Evolutionary conservation across 2,888 invertebrate species (phyloP), one percentile per base, ranked within the genome.

Genomic region (Meghimatium bilineatum): DNA sequence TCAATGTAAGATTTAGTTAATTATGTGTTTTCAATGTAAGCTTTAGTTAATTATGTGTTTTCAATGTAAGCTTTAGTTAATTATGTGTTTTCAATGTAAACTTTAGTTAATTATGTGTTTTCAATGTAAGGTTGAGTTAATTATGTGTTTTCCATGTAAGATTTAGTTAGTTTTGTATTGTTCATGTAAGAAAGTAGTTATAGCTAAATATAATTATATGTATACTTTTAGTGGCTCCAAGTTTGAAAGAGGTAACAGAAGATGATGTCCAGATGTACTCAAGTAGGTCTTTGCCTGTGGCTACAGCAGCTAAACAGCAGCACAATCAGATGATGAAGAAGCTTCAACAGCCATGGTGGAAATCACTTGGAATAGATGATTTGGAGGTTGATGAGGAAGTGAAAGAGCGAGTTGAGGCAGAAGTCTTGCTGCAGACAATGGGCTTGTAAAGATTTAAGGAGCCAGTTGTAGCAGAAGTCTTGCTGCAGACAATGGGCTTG

Each of bases 321-420:
- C 93, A 93, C 86, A 87, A 86, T 78, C 89, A 91, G 85, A 89
- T 89, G 77, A 84, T 93, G 82, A 87, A 89, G 56, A 87, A 88
- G 26, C 86, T 91, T 80, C 89, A 89, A 69, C 89, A 90, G 77
- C 93, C 93, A 0, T 93, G 93, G 93, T 93, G 93, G 92, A 91
- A 90, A 78, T 91, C 90, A 82, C 88, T 93, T 23, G 89, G 86
- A 8, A 90, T 91, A 79, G 89, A 90, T 84, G 90, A 90, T 52
- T 89, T 91, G n/a, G 90, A 90, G 23, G 81, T 87, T 10, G 88
- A 88, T 77, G 86, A 90, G 26, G 87, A 85, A 74, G 89, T 90
- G 66, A 89, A 89, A 60, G 90, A 91, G 49, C 60, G 79, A 29
- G 29, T 80, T 23, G 82, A 84, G 56, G 82, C 82, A 17, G 86